Percentiles rank a stretch among this genome's conserved stretches.
These are phyloP conservation scores for Rhinophrynus dorsalis DNA, from an alignment of 2,797 vertebrate genomes.

Conservation along the genomic window DNA sequence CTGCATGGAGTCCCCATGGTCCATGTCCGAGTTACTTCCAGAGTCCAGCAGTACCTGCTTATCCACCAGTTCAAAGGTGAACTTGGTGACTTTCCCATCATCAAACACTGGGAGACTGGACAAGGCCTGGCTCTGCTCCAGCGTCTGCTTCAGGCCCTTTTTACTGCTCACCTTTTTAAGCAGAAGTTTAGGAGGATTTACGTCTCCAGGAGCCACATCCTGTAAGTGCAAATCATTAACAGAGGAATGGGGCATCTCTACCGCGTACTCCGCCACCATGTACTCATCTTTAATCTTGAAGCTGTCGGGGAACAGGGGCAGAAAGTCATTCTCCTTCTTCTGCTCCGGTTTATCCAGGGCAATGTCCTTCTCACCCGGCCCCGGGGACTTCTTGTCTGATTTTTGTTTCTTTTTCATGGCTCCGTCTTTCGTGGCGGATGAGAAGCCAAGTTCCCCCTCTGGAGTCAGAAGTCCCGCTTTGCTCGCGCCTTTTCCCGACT, in stretches of 20 bases:
- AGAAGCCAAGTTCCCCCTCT: constrained; percentile 76
- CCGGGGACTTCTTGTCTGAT: constrained; percentile 76
- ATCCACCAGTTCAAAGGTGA: constrained; percentile 94
- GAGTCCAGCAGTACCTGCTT: constrained; percentile 90
- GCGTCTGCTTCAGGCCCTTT: constrained; percentile 80
- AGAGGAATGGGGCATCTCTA: constrained; percentile 87
- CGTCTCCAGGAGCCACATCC: constrained; percentile 77
- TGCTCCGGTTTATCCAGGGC: constrained; percentile 78
- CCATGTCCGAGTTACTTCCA: constrained; percentile 84
- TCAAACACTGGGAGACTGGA: constrained; percentile 87
- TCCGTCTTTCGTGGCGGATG: constrained; percentile 86
- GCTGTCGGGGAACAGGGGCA: constrained; percentile 85
- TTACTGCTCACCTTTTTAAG: constrained; percentile 92
- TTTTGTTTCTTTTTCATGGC: constrained; percentile 91
- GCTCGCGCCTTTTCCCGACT: constrained; percentile 80
- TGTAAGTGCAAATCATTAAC: constrained; percentile 73
- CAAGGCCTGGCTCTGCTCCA: constrained; percentile 82
- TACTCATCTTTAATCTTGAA: constrained; percentile 98
- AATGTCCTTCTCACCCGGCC: constrained; percentile 68
- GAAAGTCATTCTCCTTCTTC: constrained; percentile 79
- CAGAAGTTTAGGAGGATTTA: constrained; percentile 88
- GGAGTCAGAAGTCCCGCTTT: constrained; percentile 82
- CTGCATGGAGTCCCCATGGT: constrained; percentile 86
- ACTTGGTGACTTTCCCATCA: constrained; percentile 91
- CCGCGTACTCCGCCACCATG: constrained; percentile 89